Percentiles rank a stretch among this genome's conserved stretches.
Evolutionary conservation across 1,140 invertebrate species (phyloP).

Genomic region (Parasteatoda tepidariorum): DNA sequence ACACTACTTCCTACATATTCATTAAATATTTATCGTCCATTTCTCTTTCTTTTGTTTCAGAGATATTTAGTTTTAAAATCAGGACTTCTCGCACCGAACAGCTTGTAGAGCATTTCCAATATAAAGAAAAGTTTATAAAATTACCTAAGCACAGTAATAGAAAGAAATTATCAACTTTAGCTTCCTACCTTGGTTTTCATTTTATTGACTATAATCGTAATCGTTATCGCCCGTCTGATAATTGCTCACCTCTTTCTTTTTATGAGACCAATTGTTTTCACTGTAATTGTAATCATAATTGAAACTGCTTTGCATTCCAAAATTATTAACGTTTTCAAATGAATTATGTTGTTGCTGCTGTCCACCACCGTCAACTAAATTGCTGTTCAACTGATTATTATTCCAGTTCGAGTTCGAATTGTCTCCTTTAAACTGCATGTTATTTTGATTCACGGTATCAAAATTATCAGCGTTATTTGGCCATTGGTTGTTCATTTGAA

Average conservation of each 20-base stretch:
- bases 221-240: constrained; percentile 5
- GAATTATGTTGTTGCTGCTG: not conserved
- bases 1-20: no score
- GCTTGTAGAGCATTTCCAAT: no score
- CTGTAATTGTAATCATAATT: not conserved
- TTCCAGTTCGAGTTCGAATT: constrained; percentile 3
- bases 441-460: not conserved
- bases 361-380: not conserved
- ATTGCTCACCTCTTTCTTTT: not conserved
- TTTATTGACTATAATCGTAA: constrained; percentile 38
- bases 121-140: no score
- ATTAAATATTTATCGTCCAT: no score
- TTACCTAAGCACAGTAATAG: no score
- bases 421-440: not conserved
- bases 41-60: no score
- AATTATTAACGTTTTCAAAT: not conserved
- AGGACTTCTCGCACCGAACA: no score
- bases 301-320: not conserved
- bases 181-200: no score
- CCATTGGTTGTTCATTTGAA: not conserved
- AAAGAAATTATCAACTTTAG: no score
- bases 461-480: not conserved
- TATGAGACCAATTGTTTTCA: not conserved
- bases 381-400: not conserved
- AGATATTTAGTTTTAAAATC: no score